Conservation (phyloP, 2,888 invertebrate species). For the Myathropa florea region DNA sequence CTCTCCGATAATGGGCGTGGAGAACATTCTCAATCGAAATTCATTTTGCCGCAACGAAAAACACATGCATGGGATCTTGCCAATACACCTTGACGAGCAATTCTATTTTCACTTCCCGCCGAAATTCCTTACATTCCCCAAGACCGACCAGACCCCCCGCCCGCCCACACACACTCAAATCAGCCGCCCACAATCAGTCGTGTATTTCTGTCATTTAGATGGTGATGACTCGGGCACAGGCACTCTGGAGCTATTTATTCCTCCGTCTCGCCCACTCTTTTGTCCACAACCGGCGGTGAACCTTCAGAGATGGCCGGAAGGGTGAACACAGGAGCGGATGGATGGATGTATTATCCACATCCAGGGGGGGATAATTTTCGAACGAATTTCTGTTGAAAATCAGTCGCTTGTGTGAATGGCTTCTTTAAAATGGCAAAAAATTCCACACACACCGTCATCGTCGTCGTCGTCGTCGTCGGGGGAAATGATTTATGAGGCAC, state of each 20-base stretch:
- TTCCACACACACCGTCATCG: not conserved
- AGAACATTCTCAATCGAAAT: conserved; percentile 4
- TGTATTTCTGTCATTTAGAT: conserved; percentile 47
- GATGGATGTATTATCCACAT: not conserved
- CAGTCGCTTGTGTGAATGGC: conserved; percentile 33
- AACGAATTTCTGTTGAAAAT: not conserved
- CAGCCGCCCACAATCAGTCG: conserved; percentile 10
- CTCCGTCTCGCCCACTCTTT: conserved; percentile 1
- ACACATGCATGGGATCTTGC: not conserved
- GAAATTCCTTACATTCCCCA: conserved; percentile 43
- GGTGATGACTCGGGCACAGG: conserved; percentile 8
- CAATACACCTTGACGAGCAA: conserved; percentile 22
- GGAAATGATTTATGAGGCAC: conserved; percentile 61
- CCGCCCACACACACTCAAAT: not conserved
- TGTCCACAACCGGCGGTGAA: not conserved
- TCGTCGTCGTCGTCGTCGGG: not conserved
- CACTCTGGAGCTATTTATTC: conserved; percentile 15
- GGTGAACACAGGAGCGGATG: not conserved
- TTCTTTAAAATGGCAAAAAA: conserved; percentile 48
- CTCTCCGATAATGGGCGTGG: conserved; percentile 47
- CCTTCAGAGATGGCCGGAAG: too few relatives aligned
- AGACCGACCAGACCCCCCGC: not conserved
- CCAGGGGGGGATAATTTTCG: conserved; percentile 21
- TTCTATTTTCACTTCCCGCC: conserved; percentile 47
- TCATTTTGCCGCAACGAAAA: too few relatives aligned